Evolutionary conservation across 2,797 vertebrate species (phyloP).

Genomic region (Melanotaenia trifasciata): DNA sequence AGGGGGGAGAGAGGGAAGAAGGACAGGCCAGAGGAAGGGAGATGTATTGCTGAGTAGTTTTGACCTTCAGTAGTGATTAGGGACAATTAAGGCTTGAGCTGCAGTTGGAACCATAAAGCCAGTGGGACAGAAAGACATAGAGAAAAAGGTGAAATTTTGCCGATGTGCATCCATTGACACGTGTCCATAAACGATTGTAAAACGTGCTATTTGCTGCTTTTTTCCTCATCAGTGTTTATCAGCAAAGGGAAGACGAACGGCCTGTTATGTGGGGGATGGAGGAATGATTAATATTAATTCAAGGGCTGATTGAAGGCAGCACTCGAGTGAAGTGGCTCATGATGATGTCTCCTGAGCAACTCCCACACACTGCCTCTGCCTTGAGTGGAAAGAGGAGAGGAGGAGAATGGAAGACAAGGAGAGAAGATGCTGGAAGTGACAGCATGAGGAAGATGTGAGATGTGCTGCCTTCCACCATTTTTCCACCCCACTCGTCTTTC

Average conservation of each 20-base stretch:
- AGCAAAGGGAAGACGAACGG: conserved; percentile 27
- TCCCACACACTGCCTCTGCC: conserved; percentile 69
- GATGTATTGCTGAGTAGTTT: conserved; percentile 61
- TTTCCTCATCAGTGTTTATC: conserved; percentile 64
- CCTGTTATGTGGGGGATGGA: conserved; percentile 58
- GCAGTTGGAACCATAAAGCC: conserved; percentile 65
- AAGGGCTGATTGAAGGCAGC: conserved; percentile 80
- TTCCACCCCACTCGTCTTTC: conserved; percentile 32
- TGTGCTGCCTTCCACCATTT: conserved; percentile 23
- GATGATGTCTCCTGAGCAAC: conserved; percentile 80
- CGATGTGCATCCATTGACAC: conserved; percentile 36
- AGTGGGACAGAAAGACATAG: conserved; percentile 43
- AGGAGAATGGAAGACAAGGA: conserved; percentile 21
- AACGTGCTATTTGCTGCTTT: conserved; percentile 30
- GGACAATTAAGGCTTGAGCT: conserved; percentile 74
- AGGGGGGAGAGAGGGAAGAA: background rate
- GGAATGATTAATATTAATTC: conserved; percentile 82
- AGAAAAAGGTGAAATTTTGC: conserved; percentile 7
- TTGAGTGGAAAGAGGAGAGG: conserved; percentile 42
- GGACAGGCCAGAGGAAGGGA: conserved; percentile 54
- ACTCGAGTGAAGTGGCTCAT: conserved; percentile 74
- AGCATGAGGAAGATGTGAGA: conserved; percentile 38
- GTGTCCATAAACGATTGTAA: conserved; percentile 8
- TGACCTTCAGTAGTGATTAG: conserved; percentile 79
- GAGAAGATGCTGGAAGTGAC: conserved; percentile 51